phyloP scores from a whole-genome alignment of 2,888 invertebrate genomes.

The Cynaeus angustus region DNA sequence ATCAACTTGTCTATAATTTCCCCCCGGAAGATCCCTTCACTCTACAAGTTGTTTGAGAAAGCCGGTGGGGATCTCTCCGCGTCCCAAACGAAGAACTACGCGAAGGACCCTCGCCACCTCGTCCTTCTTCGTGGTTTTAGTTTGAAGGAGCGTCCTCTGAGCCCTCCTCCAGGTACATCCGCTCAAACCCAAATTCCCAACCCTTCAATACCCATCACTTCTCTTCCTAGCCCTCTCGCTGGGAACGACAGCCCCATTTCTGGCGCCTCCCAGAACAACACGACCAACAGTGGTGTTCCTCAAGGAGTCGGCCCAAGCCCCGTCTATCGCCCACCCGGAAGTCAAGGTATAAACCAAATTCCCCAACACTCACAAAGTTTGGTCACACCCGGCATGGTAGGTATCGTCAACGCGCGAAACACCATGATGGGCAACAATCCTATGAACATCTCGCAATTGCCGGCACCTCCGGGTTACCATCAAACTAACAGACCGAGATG shows the following conservation, averaged over 20 bases:
- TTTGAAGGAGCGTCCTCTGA: slow-evolving; percentile 81
- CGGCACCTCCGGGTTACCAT: slow-evolving; percentile 49
- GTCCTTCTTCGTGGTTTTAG: slow-evolving; percentile 81
- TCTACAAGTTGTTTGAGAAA: slow-evolving; percentile 92
- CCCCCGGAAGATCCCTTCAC: slow-evolving; percentile 89
- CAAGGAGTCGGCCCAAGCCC: slow-evolving; percentile 67
- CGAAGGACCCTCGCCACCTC: slow-evolving; percentile 89
- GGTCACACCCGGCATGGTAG: slow-evolving; percentile 60
- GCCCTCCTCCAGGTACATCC: slow-evolving; percentile 73
- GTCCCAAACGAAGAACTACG: slow-evolving; percentile 91
- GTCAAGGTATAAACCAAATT: slow-evolving; percentile 61
- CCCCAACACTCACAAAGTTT: slow-evolving; percentile 60
- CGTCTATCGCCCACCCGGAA: slow-evolving; percentile 69
- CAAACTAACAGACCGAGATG: slow-evolving; percentile 64
- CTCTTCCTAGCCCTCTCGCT: slow-evolving; percentile 74
- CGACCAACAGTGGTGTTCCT: slow-evolving; percentile 43
- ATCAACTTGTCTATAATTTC: slow-evolving; percentile 91
- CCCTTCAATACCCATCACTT: slow-evolving; percentile 68
- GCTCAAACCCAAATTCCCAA: slow-evolving; percentile 67
- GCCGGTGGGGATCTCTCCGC: slow-evolving; percentile 89
- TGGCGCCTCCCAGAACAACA: slow-evolving; percentile 64
- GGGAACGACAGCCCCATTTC: slow-evolving; percentile 75
- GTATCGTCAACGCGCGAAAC: slow-evolving; percentile 64
- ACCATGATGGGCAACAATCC: slow-evolving; percentile 60
- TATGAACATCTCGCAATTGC: slow-evolving; percentile 43